Evolutionary conservation across 2,888 invertebrate genomes (phyloP), one percentile per base, ranked within the genome.

Genomic region (Mimas tiliae): DNA sequence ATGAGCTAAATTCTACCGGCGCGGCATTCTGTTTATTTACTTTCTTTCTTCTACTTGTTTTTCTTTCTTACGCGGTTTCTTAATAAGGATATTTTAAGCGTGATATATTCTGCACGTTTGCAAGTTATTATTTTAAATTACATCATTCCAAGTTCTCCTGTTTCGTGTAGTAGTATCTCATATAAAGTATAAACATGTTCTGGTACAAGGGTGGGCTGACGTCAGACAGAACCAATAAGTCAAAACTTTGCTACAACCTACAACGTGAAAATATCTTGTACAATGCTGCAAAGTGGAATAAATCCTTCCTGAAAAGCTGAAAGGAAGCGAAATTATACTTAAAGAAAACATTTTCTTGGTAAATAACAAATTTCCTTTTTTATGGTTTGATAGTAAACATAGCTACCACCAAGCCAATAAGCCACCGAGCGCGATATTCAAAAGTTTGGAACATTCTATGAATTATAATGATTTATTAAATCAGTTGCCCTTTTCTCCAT

Each of bases 31-130:
- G 42, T 38, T 58, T 19, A 58, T 42, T 42, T 58, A 3, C 16
- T 42, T 50, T 50, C 12, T 42, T 58, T 58, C 11, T 19, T 38
- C 38, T 12, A 19, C 11, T 42, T 58, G 19, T 58, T 58, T 38
- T 58, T 55, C 16, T 34, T 55, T 55, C 34, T 7, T 55, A 8
- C 55, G 38, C n/a, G 16, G 38, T 9, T 58, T 58, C 58, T 42
- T 65, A 65, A 65, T 55, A 50, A 38, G 8, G 52, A 12, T 42
- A 50, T n/a, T n/a, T n/a, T n/a, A 6, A 51, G 12, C 9, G 16
- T 38, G 19, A 19, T 38, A 16, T 64, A 51, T 51, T 34, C 51
- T 53, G 42, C 52, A 53, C 27, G 52, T 53, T 64, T 51, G 52
- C 64, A 52, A 21, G 19, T 42, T 47, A 48, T 34, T 63, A 51